A percentile compares a stretch with the other conserved stretches of the same genome.
These are phyloP conservation scores for Lycophotia porphyrea DNA, from an alignment of 2,888 invertebrate species.

Conservation along the genomic window DNA sequence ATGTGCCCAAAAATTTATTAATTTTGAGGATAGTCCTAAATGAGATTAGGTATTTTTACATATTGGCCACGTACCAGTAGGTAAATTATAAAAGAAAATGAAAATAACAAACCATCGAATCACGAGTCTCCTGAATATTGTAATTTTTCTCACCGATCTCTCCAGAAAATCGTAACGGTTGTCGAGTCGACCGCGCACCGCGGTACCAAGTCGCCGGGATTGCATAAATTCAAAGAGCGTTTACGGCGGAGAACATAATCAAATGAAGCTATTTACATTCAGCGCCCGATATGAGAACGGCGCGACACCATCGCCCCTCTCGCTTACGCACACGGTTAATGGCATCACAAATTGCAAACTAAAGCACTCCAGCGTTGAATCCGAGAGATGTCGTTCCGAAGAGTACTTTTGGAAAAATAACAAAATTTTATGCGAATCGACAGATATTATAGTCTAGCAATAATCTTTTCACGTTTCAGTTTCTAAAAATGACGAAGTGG, in stretches of 20 bases:
- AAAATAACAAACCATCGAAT: conserved; percentile 24
- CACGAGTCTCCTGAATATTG: conserved; percentile 43
- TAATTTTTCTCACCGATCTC: conserved; percentile 58
- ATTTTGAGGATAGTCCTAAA: conserved; percentile 5
- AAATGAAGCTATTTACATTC: conserved; percentile 90
- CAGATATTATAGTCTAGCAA: conserved; percentile 75
- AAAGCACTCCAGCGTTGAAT: conserved; percentile 79
- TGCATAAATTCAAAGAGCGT: conserved; percentile 87
- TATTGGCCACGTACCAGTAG: neutral
- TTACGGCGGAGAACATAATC: conserved; percentile 85
- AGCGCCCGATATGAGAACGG: conserved; percentile 79
- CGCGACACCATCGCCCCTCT: conserved; percentile 74
- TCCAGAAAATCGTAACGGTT: conserved; percentile 71
- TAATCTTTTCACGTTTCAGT: conserved; percentile 75
- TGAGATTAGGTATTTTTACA: neutral
- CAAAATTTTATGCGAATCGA: conserved; percentile 84
- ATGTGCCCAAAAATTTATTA: neutral
- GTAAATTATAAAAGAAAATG: conserved; percentile 1
- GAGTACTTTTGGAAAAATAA: conserved; percentile 82
- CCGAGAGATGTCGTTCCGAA: conserved; percentile 78
- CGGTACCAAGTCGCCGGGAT: conserved; percentile 77
- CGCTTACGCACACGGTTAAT: conserved; percentile 83
- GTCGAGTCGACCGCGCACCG: conserved; percentile 74
- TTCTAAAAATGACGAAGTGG: conserved; percentile 65
- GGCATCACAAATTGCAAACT: conserved; percentile 86